Evolutionary conservation across 2,888 invertebrate genomes (phyloP).

Genomic region (Deilephila porcellus): DNA sequence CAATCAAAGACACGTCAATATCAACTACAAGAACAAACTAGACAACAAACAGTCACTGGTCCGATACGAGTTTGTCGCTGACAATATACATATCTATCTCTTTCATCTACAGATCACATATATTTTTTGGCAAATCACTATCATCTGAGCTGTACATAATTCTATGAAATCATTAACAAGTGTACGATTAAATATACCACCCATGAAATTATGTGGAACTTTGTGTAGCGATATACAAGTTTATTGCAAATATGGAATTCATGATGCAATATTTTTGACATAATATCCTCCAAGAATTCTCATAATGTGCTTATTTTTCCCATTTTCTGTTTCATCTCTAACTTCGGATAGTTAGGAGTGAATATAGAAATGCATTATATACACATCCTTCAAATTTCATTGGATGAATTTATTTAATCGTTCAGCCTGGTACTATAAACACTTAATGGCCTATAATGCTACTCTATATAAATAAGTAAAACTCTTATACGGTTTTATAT

Average conservation of each 20-base stretch:
- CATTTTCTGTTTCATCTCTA: too few species aligned
- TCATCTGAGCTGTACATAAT: constrained; percentile 66
- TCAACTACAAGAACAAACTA: constrained; percentile 75
- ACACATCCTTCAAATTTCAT: neutral
- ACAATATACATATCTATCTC: constrained; percentile 54
- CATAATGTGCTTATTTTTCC: too few species aligned
- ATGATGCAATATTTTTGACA: neutral
- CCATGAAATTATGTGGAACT: neutral
- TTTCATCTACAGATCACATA: constrained; percentile 76
- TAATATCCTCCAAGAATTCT: neutral
- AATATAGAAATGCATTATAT: too few species aligned
- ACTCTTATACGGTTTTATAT: constrained; percentile 26
- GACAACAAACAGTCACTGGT: constrained; percentile 78
- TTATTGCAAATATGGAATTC: neutral
- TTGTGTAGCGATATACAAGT: too few species aligned
- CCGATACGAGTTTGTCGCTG: constrained; percentile 68
- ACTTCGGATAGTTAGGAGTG: too few species aligned
- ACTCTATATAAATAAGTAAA: constrained; percentile 29
- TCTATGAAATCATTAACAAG: constrained; percentile 31
- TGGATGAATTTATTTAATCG: constrained; percentile 18
- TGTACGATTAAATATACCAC: constrained; percentile 22
- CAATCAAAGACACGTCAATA: constrained; percentile 80
- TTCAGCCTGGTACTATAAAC: constrained; percentile 21
- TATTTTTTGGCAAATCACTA: constrained; percentile 78
- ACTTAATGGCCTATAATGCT: constrained; percentile 26